phyloP scores from a whole-genome alignment of 2,113 vertebrate species.

The Myrmecobius fasciatus region DNA sequence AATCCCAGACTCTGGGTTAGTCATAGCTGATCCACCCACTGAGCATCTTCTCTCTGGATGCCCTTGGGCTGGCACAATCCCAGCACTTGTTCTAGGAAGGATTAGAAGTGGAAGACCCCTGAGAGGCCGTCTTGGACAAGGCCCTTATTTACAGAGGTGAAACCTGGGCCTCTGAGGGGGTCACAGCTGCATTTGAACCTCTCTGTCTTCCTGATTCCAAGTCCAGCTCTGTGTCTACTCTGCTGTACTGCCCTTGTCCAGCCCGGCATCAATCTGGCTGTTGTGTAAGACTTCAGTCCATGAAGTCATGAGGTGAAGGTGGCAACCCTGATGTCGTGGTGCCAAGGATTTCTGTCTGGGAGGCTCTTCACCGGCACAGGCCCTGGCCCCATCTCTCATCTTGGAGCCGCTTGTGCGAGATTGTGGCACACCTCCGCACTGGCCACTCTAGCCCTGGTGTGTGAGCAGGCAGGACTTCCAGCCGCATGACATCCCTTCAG shows the following conservation, averaged over 20 bases:
- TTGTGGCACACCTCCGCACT: too few relatives aligned
- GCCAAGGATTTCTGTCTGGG: background rate
- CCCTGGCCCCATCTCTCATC: too few relatives aligned
- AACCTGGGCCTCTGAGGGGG: background rate
- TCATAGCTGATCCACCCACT: background rate
- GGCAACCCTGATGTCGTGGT: background rate
- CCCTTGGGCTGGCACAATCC: background rate
- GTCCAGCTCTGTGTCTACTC: background rate
- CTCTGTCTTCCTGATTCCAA: background rate
- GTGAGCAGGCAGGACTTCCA: background rate
- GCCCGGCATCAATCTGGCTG: background rate
- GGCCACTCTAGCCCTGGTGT: too few relatives aligned
- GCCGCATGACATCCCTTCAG: background rate
- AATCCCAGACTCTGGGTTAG: too few relatives aligned
- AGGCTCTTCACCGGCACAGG: background rate
- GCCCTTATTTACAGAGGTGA: background rate
- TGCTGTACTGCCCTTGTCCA: background rate
- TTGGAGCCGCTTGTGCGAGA: too few relatives aligned
- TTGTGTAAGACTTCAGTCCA: rapidly evolving
- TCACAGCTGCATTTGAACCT: background rate
- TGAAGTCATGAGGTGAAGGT: background rate
- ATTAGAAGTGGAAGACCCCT: background rate
- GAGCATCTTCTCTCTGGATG: background rate
- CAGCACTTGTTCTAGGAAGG: background rate
- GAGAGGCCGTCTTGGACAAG: background rate